These are phyloP conservation scores for Leptura quadrifasciata DNA, from an alignment of 2,888 invertebrate genomes.

Conservation along the genomic window DNA sequence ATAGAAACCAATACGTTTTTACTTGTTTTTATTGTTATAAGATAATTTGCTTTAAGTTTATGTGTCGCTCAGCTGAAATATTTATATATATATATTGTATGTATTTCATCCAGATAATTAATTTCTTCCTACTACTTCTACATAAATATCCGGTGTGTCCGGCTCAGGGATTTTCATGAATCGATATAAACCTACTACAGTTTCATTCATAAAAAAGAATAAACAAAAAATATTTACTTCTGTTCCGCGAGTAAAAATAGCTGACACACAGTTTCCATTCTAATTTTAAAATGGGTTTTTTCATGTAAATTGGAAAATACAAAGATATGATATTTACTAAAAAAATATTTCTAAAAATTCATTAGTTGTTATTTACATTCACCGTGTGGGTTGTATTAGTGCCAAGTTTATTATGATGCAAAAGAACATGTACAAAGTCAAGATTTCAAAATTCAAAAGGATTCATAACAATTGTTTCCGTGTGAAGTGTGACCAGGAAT, in stretches of 20 bases:
- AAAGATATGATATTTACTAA: not conserved
- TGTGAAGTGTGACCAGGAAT: too few species aligned
- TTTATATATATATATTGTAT: not conserved
- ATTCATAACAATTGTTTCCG: too few species aligned
- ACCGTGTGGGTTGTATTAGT: not conserved
- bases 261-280: not conserved
- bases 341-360: not conserved
- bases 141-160: not conserved
- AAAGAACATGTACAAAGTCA: not conserved
- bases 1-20: too few species aligned
- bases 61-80: too few species aligned
- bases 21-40: too few species aligned
- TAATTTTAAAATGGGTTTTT: slow-evolving; percentile 7
- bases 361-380: not conserved
- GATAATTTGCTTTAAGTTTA: too few species aligned
- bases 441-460: not conserved
- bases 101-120: not conserved
- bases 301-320: not conserved
- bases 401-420: not conserved
- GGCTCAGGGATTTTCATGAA: not conserved
- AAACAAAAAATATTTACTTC: slow-evolving; percentile 1
- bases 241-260: not conserved
- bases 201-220: slow-evolving; percentile 15
- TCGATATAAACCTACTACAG: not conserved
- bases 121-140: not conserved